These are phyloP conservation scores for Hippolais icterina DNA, from an alignment of 2,113 vertebrate genomes.

Conservation along the genomic window DNA sequence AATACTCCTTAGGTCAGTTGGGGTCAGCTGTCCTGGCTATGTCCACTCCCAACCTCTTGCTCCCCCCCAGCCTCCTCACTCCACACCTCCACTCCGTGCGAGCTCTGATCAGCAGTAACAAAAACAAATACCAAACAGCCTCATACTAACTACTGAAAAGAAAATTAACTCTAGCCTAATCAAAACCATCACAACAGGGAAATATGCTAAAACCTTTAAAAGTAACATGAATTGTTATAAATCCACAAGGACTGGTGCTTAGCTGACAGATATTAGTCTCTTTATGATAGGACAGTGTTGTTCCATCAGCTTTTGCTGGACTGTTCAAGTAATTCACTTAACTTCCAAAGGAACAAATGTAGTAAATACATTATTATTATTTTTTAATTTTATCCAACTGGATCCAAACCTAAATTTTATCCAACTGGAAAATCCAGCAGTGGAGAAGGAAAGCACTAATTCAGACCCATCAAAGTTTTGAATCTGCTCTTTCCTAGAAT, in stretches of 20 bases:
- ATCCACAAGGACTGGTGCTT: neutral
- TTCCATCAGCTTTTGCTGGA: neutral
- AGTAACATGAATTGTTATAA: neutral
- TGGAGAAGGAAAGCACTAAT: neutral
- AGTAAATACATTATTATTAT: neutral
- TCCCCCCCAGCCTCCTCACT: neutral
- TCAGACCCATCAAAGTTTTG: neutral
- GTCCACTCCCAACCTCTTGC: neutral
- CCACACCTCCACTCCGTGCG: neutral
- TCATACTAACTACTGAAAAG: neutral
- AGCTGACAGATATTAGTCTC: neutral
- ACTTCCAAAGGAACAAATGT: neutral
- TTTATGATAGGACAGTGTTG: neutral
- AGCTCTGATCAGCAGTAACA: neutral
- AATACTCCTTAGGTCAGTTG: no score
- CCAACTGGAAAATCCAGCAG: neutral
- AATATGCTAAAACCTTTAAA: neutral
- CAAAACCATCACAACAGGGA: neutral
- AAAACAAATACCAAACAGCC: neutral
- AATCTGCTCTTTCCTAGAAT: neutral
- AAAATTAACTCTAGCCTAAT: neutral
- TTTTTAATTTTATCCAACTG: neutral
- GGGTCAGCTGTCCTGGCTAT: neutral
- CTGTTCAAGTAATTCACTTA: neutral
- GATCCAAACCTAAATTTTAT: neutral